phyloP scores from a whole-genome alignment of 2,888 invertebrate species.

The Ashinkailepas kermadecensis region DNA sequence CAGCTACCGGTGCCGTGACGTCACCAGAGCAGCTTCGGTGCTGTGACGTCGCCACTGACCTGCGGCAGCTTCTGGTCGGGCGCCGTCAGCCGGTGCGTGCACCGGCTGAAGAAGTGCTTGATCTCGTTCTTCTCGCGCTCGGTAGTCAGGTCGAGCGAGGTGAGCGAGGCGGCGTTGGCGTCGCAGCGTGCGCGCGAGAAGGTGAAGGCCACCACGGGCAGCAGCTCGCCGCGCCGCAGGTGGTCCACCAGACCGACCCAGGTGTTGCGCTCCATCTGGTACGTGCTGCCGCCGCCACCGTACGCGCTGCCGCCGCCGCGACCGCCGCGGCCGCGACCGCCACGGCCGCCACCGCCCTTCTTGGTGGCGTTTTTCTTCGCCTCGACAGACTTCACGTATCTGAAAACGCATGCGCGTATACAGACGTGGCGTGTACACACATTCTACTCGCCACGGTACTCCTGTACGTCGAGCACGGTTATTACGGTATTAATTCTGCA shows the following conservation, averaged over 20 bases:
- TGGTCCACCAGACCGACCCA: constrained; percentile 78
- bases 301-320: constrained; percentile 10
- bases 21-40: neutral
- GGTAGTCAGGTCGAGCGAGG: constrained; percentile 65
- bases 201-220: constrained; percentile 92
- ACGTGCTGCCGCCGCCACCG: constrained; percentile 25
- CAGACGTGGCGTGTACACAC: too few species aligned
- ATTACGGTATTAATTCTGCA: too few species aligned
- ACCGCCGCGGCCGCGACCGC: constrained; percentile 26
- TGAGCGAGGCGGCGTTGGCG: constrained; percentile 55
- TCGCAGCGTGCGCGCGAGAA: constrained; percentile 79
- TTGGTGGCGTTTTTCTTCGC: constrained; percentile 43
- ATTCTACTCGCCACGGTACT: too few species aligned
- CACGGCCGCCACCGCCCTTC: constrained; percentile 34
- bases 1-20: neutral
- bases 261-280: constrained; percentile 68
- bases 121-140: constrained; percentile 77
- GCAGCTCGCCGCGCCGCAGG: constrained; percentile 66
- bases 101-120: constrained; percentile 73
- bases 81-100: constrained; percentile 71
- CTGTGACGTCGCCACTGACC: constrained; percentile 38
- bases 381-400: constrained; percentile 47
- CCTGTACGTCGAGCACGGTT: too few species aligned
- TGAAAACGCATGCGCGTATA: constrained; percentile 39
- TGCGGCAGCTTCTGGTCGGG: constrained; percentile 86